A percentile compares a stretch with the other conserved stretches of the same genome.
These are phyloP conservation scores for Trichomalopsis sarcophagae DNA, from an alignment of 1,140 invertebrate genomes.

Conservation along the genomic window DNA sequence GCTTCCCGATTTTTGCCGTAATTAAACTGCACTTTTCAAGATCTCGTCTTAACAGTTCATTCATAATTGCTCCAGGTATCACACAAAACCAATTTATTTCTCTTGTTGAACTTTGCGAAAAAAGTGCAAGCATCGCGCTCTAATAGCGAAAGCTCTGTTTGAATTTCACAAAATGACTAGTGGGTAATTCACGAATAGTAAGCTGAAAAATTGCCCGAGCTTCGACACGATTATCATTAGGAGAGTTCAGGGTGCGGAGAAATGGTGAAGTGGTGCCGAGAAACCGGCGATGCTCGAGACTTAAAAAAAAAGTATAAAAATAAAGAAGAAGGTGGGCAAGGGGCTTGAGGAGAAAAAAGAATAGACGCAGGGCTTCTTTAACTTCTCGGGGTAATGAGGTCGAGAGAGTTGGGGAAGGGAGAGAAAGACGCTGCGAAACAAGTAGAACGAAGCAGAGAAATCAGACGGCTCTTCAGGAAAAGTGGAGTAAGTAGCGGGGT, in stretches of 20 bases:
- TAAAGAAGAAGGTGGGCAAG: neutral
- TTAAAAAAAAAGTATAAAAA: neutral
- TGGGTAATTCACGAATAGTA: no score
- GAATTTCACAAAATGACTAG: no score
- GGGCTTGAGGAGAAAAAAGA: slow-evolving; percentile 25
- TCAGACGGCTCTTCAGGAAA: neutral
- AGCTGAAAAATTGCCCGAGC: neutral
- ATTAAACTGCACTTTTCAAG: no score
- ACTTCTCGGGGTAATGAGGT: slow-evolving; percentile 15
- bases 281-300: slow-evolving; percentile 35
- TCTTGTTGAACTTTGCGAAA: no score
- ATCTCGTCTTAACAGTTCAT: no score
- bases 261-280: slow-evolving; percentile 28
- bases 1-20: no score
- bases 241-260: slow-evolving; percentile 10
- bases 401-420: slow-evolving; percentile 5
- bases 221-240: slow-evolving; percentile 8
- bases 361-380: slow-evolving; percentile 23
- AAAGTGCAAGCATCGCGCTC: no score
- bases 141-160: no score
- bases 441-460: slow-evolving; percentile 18
- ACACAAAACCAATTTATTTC: no score
- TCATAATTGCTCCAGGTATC: no score
- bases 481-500: neutral
- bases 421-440: neutral